phyloP scores from a whole-genome alignment of 2,113 vertebrate species.

The Nanorana parkeri region DNA sequence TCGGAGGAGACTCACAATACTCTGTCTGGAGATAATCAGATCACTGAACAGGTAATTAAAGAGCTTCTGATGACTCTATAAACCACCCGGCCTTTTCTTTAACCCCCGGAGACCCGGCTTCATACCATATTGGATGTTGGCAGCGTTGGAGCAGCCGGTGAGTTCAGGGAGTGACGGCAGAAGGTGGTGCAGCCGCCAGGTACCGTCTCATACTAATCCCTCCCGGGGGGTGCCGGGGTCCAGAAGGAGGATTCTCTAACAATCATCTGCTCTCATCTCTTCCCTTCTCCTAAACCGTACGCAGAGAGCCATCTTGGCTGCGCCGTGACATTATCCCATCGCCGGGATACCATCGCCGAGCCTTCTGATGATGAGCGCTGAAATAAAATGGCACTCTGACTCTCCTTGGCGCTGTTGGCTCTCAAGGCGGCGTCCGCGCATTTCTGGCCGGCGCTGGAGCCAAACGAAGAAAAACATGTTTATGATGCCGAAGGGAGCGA shows the following conservation, averaged over 20 bases:
- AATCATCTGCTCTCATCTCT: slow-evolving; percentile 23
- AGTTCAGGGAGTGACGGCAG: neutral
- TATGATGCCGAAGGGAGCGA: slow-evolving; percentile 13
- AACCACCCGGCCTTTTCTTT: neutral
- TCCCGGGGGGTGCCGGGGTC: neutral
- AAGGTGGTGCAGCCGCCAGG: slow-evolving; percentile 19
- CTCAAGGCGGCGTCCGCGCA: neutral
- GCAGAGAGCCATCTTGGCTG: neutral
- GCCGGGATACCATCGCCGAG: too few relatives aligned
- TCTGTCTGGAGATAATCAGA: slow-evolving; percentile 9
- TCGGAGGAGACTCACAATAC: too few relatives aligned
- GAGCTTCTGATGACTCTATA: neutral
- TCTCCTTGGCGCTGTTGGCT: neutral
- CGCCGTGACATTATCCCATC: neutral
- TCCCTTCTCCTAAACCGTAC: neutral
- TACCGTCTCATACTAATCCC: neutral
- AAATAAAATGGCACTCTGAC: neutral
- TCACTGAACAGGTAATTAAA: slow-evolving; percentile 23
- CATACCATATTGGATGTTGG: neutral
- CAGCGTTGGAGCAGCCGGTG: neutral
- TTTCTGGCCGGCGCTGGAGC: slow-evolving; percentile 25
- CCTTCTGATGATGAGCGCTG: neutral
- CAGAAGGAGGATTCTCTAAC: slow-evolving; percentile 31
- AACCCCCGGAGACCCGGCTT: neutral
- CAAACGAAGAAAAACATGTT: slow-evolving; percentile 51